Conservation (phyloP, 2,888 invertebrate genomes). For the Drosophila demipolita region DNA sequence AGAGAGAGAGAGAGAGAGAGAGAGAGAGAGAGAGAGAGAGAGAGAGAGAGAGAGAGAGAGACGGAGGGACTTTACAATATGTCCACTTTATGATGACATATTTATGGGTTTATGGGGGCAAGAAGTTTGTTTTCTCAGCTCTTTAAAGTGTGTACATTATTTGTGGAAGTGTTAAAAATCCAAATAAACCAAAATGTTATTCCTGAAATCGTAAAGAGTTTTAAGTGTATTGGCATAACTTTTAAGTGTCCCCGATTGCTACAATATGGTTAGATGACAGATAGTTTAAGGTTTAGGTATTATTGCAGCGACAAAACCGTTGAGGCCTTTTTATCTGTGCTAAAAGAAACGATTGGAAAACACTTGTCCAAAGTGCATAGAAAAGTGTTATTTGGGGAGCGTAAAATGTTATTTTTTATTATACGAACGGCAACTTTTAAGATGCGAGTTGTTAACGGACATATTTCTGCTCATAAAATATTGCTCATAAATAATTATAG, state of each 20-base stretch:
- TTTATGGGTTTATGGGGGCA: constrained; percentile 63
- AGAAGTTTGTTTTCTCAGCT: constrained; percentile 31
- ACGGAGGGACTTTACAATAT: constrained; percentile 8
- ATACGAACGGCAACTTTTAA: neutral
- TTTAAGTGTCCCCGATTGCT: constrained; percentile 25
- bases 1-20: neutral
- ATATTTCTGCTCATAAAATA: neutral
- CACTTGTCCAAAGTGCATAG: neutral
- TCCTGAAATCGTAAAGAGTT: constrained; percentile 27
- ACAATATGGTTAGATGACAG: constrained; percentile 10
- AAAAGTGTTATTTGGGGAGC: constrained; percentile 1
- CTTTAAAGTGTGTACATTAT: neutral
- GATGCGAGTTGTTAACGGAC: neutral
- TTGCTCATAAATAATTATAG: neutral
- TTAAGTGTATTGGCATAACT: constrained; percentile 45
- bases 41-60: neutral
- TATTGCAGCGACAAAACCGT: neutral
- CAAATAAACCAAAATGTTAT: constrained; percentile 10
- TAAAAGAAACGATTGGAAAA: constrained; percentile 21
- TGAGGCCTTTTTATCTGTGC: constrained; percentile 17
- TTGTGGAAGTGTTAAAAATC: neutral
- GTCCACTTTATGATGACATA: constrained; percentile 47
- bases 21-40: neutral
- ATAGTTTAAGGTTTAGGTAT: constrained; percentile 14
- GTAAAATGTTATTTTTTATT: constrained; percentile 4